Base-by-base conservation (phyloP, 2,888 invertebrate species). In the Tholera decimalis region DNA sequence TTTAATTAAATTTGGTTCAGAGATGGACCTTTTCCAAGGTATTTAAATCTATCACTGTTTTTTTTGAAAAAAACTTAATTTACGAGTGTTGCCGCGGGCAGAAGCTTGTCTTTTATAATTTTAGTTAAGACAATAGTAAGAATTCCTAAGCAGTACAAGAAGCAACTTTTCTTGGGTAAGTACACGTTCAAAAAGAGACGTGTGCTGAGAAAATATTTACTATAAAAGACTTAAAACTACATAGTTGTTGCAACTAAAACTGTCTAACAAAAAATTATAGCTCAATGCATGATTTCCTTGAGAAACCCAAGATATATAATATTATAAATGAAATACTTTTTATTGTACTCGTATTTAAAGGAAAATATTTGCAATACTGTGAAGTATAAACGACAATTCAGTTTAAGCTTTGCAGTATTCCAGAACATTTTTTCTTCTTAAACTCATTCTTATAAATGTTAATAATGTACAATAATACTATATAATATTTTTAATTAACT, bases 381-480 rank as follows among this genome's bases (percentile, higher is more conserved):
- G 15, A 35, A 13, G 11, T 22, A 7, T 4, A 22, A 60, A 35
- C 20, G 26, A 18, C 22, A 54, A 3, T 18, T 44, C 9, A 30
- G 8, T 9, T 15, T 15, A 50, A 8, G 11, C 3, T 24, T 47
- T n/a, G 18, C 11, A 28, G 20, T 22, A 6, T 35, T 46, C 9
- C 37, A 9, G 2, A 57, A 57, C 37, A 26, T 43, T 20, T 53
- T 53, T 15, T 13, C 15, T 37, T 13, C 5, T 7, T 47, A 20
- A 49, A 37, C n/a, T 28, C 13, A 7, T n/a, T n/a, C n/a, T 7
- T 8, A 46, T 30, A 41, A 53, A 26, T 26, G 11, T 39, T 28
- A 22, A 15, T 13, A n/a, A 11, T 1, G 35, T 49, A 47, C 46
- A 69, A 67, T 56, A 28, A 37, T 9, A 30, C 9, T 41, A 37